These are phyloP conservation scores for Actinemys pallida DNA, from an alignment of 2,113 vertebrate species.

Conservation along the genomic window DNA sequence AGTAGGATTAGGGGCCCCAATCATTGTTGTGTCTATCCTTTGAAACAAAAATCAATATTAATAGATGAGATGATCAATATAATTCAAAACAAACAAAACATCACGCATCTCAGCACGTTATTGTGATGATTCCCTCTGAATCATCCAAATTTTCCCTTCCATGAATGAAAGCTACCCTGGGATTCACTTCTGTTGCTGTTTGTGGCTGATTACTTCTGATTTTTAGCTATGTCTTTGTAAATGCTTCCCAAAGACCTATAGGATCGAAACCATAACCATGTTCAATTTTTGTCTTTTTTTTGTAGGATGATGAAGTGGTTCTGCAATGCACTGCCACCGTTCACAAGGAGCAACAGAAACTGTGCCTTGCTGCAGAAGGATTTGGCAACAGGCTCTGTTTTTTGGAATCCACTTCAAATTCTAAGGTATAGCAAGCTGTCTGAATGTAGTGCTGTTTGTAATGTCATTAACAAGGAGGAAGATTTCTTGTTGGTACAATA, in stretches of 20 bases:
- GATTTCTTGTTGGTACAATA: not conserved
- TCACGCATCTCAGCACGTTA: fast-evolving
- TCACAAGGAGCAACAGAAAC: slow-evolving; percentile 95
- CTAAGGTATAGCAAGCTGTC: slow-evolving; percentile 84
- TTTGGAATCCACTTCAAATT: slow-evolving; percentile 96
- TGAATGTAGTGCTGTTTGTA: not conserved
- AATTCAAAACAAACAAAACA: not conserved
- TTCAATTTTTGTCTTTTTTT: slow-evolving; percentile 5
- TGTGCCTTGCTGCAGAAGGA: slow-evolving; percentile 96
- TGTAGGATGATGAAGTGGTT: slow-evolving; percentile 96
- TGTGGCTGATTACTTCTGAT: not conserved
- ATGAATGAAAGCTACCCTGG: not conserved
- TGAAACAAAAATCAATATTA: not conserved
- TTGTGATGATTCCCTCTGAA: not conserved
- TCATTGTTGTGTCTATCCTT: not conserved
- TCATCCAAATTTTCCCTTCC: not conserved
- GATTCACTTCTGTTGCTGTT: not conserved
- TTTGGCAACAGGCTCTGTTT: slow-evolving; percentile 98
- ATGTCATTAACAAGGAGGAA: not conserved
- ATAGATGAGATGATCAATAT: not conserved
- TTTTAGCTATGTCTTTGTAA: not conserved
- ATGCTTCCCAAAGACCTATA: not conserved
- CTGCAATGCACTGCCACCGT: slow-evolving; percentile 93
- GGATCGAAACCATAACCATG: not conserved
- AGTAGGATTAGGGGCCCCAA: not conserved